Base-by-base conservation (phyloP, 2,888 invertebrate genomes). In the Elmis aenea region DNA sequence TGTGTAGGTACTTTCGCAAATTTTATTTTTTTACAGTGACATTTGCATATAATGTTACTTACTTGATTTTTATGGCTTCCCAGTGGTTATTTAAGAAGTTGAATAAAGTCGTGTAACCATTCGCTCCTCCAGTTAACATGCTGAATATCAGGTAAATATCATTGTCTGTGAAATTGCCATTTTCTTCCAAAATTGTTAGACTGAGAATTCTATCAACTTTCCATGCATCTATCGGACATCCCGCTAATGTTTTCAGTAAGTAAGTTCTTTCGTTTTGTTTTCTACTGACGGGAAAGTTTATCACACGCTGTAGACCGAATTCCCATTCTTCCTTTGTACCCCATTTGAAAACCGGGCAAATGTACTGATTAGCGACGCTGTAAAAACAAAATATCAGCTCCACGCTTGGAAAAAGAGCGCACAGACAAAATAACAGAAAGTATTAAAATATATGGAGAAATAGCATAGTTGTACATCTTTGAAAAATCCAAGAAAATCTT, bases 321-420 rank as follows among this genome's bases (percentile, higher is more conserved):
- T 86, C 79, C 87, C 87, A 89, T 62, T 88, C 87, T 25, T 83
- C 79, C 50, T 75, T 72, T 0, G 82, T 78, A 1, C 88, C 88
- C 81, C 85, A 87, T 65, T 81, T 81, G 64, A 88, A 87, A 1
- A 88, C 85, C 1, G 87, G 85, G 44, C 88, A 88, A 43, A 88
- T 77, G 62, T 77, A 83, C 57, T 81, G 79, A 62, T 83, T 84
- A 10, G 83, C 75, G 28, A 86, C 78, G 3, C 88, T 88, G 61
- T 4, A 58, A 60, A 38, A 25, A 32, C 8, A 18, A n/a, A n/a
- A n/a, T n/a, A n/a, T n/a, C n/a, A n/a, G n/a, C n/a, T n/a, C n/a
- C n/a, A n/a, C n/a, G n/a, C n/a, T n/a, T n/a, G n/a, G n/a, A n/a
- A n/a, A n/a, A 12, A 15, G 26, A 26, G 31, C 34, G 26, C 12